Base-by-base conservation (phyloP, 1,140 invertebrate species). In the Campodea augens region DNA sequence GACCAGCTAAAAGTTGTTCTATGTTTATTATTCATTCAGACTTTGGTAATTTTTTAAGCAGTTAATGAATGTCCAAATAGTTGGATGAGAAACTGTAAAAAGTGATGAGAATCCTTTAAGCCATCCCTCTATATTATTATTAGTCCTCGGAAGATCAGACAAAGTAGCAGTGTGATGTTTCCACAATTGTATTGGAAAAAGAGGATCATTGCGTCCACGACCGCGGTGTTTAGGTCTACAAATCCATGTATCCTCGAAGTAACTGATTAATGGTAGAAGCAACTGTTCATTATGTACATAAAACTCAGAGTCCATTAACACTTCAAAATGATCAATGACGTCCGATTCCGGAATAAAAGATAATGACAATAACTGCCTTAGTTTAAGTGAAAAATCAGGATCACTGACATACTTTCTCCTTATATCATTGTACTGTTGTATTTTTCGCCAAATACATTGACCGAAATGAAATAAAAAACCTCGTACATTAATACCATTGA, bases 371-470 rank as follows among this genome's bases (percentile, higher is more conserved):
- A 43, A 27, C 20, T 43, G 15, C n/a, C 23, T 10, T 19, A 43
- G 5, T 25, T 43, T 7, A 7, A 29, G 20, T 10, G 21, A 12
- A 37, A 43, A 43, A 43, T 27, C 25, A 7, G 41, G 7, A n/a
- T 32, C 15, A 12, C 29, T 23, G 21, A 13, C 21, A 19, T 43
- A 43, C 10, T 5, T 10, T 10, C 29, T n/a, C 10, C 7, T 12
- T 5, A 43, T 7, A 24, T 43, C 5, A 7, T 7, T 7, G 12
- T 27, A 7, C n/a, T 43, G 7, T 43, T 43, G 41, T 36, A 43
- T 43, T 24, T 27, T 43, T 7, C 23, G 41, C 41, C 41, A 43
- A 37, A 43, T 43, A 29, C 41, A 43, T 29, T 43, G 41, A 10
- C 18, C 12, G 19, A 43, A 43, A 43, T 43, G 19, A 43, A 43